phyloP scores from a whole-genome alignment of 1,140 invertebrate species.

The Euwallacea similis region DNA sequence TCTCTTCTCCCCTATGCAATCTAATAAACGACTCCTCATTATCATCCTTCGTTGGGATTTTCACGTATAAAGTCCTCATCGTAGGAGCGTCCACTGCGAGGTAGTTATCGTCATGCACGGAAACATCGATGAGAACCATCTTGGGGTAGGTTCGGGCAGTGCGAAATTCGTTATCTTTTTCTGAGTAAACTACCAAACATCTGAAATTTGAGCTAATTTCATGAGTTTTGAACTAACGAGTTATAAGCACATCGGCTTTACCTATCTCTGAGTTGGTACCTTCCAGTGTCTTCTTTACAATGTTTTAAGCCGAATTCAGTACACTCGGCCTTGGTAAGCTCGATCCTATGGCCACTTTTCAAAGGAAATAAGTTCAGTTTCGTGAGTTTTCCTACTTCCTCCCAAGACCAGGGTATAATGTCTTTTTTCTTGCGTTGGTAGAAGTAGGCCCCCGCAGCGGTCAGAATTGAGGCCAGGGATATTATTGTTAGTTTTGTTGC shows the following conservation, averaged over 20 bases:
- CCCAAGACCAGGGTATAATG: slow-evolving; percentile 45
- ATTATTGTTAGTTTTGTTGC: slow-evolving; percentile 26
- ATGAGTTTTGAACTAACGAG: slow-evolving; percentile 1
- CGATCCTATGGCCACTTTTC: slow-evolving; percentile 50
- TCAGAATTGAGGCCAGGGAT: slow-evolving; percentile 25
- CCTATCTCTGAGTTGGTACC: slow-evolving; percentile 48
- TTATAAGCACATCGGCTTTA: not conserved
- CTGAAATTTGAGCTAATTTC: slow-evolving; percentile 42
- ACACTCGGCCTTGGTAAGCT: slow-evolving; percentile 45
- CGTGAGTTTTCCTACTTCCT: slow-evolving; percentile 45
- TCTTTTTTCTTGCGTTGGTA: slow-evolving; percentile 36
- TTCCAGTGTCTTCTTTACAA: slow-evolving; percentile 38
- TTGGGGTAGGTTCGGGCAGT: slow-evolving; percentile 48
- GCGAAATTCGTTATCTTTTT: slow-evolving; percentile 46
- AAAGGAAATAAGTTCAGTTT: slow-evolving; percentile 50
- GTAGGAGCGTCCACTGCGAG: slow-evolving; percentile 49
- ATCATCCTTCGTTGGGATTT: slow-evolving; percentile 43
- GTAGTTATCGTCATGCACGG: slow-evolving; percentile 47
- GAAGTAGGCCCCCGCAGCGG: slow-evolving; percentile 30
- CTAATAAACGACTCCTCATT: slow-evolving; percentile 34
- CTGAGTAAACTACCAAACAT: slow-evolving; percentile 47
- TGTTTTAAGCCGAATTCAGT: slow-evolving; percentile 45
- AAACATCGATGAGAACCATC: slow-evolving; percentile 49
- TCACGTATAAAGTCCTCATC: slow-evolving; percentile 49
- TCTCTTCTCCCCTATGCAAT: slow-evolving; percentile 45